A percentile compares a stretch with the other conserved stretches of the same genome.
Evolutionary conservation across 2,888 invertebrate species (phyloP).

Genomic region (Drosophila bunnanda): DNA sequence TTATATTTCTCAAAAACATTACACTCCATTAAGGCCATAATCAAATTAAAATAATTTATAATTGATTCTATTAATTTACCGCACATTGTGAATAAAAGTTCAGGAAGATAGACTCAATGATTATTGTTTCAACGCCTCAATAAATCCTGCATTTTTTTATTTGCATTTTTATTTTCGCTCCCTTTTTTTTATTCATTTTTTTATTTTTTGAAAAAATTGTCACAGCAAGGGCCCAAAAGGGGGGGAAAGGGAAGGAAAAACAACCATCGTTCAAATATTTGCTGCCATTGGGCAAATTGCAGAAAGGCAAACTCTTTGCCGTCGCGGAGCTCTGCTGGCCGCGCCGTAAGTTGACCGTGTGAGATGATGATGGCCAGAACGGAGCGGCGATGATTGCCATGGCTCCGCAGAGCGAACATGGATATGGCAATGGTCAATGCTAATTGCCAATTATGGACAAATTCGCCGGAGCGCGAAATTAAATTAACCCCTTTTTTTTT

Average conservation of each 20-base stretch:
- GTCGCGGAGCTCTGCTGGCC: slow-evolving; percentile 48
- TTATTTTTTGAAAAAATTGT: slow-evolving; percentile 53
- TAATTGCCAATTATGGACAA: slow-evolving; percentile 83
- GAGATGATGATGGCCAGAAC: slow-evolving; percentile 37
- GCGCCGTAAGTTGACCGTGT: slow-evolving; percentile 38
- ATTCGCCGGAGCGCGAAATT: slow-evolving; percentile 83
- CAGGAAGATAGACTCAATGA: slow-evolving; percentile 56
- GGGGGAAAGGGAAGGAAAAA: too few relatives aligned
- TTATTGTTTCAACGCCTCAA: slow-evolving; percentile 78
- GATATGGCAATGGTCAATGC: slow-evolving; percentile 77
- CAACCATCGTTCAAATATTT: slow-evolving; percentile 65
- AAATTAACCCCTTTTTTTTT: slow-evolving; percentile 80
- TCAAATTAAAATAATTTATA: neutral
- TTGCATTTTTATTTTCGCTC: neutral
- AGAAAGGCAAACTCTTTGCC: slow-evolving; percentile 64
- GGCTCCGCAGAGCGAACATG: slow-evolving; percentile 31
- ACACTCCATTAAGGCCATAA: too few relatives aligned
- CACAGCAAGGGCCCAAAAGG: slow-evolving; percentile 26
- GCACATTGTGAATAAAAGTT: slow-evolving; percentile 17
- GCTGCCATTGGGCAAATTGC: slow-evolving; percentile 71
- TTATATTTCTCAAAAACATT: neutral
- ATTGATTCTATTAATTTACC: neutral
- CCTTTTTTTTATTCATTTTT: neutral
- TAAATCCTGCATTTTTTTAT: slow-evolving; percentile 62
- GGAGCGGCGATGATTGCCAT: slow-evolving; percentile 40